Percentiles rank a stretch among this genome's conserved stretches.
Evolutionary conservation across 2,113 vertebrate species (phyloP).

Genomic region (Pygoscelis antarcticus): DNA sequence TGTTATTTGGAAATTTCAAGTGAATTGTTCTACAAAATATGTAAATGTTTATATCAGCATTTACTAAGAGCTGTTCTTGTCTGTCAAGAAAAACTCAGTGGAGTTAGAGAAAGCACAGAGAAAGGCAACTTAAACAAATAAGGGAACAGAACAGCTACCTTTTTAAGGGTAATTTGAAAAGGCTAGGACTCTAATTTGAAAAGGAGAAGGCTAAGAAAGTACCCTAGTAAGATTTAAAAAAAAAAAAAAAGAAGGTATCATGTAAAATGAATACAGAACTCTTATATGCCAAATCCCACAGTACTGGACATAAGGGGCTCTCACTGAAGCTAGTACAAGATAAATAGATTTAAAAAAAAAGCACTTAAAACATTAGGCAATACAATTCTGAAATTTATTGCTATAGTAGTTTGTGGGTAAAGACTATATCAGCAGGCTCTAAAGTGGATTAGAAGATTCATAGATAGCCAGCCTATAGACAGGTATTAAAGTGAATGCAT

Average conservation of each 20-base stretch:
- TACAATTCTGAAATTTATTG: not conserved
- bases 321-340: not conserved
- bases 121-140: not conserved
- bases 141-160: not conserved
- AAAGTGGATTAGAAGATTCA: not conserved
- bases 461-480: not conserved
- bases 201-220: not conserved
- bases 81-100: not conserved
- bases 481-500: not conserved
- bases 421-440: not conserved
- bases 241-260: not conserved
- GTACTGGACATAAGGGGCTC: not conserved
- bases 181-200: not conserved
- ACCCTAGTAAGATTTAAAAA: not conserved
- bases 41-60: not conserved
- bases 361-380: not conserved
- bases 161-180: not conserved
- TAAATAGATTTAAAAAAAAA: not conserved
- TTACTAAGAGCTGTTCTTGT: not conserved
- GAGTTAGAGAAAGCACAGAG: not conserved
- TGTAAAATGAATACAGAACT: not conserved
- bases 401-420: not conserved
- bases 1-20: not conserved
- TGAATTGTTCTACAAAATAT: not conserved
- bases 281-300: not conserved